Evolutionary conservation across 2,113 vertebrate species (phyloP), one percentile per base, ranked within the genome.

Genomic region (Pachycephala philippinensis): DNA sequence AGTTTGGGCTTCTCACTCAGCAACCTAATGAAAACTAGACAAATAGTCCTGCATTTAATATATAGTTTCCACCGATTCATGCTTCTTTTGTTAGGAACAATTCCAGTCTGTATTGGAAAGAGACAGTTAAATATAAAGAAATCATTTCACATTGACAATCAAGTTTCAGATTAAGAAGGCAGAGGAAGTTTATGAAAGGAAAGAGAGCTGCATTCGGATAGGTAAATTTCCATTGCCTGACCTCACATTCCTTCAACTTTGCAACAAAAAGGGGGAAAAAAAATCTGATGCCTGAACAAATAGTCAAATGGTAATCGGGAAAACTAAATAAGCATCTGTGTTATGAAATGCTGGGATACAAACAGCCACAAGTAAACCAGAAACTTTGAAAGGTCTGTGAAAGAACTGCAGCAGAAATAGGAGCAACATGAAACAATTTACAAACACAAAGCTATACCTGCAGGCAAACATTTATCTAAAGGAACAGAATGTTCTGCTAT

Each of bases 31-130:
- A 98, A 97, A 98, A 98, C 96, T 98, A 98, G 98, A 97, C 97
- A 98, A 98, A 98, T 97, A 97, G 97, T 95, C 97, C 85, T 98
- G 97, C 95, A 80, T 98, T 98, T 98, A 98, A 98, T 98, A 98
- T 98, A 98, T 98, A 98, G 97, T 98, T 98, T 98, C 98, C 97
- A 97, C 88, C 88, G 4, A 98, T 98, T 97, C 97, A 94, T 97
- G 97, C 95, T 97, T 72, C 98, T 98, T 98, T 98, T 98, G 98
- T 98, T 98, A 87, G 85, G 94, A 97, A 98, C 97, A 98, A 98
- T 98, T 96, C 97, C 54, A 61, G 97, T 95, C 97, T 98, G 98
- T 98, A 97, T 97, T 93, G 96, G 94, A 97, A 97, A 97, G 95
- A 97, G 97, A 93, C 95, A 82, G 95, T 95, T 95, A 95, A 95